These are phyloP conservation scores for Melanaphis sacchari DNA, from an alignment of 1,140 invertebrate species.

Conservation along the genomic window DNA sequence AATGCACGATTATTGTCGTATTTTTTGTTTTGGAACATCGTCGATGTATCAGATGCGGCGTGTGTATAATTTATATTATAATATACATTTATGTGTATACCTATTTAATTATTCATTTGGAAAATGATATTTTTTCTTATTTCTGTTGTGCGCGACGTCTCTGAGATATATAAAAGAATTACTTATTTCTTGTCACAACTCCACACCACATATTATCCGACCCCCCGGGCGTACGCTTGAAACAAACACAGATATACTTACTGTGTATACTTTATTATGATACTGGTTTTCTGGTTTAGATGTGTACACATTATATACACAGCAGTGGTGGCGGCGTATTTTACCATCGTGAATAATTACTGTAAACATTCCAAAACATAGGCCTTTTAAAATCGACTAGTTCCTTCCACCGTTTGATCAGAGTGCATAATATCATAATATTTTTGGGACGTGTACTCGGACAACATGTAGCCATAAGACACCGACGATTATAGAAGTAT, in stretches of 20 bases:
- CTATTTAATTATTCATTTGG: background rate
- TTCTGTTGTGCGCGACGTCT: background rate
- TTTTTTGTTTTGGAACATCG: background rate
- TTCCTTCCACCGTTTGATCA: background rate
- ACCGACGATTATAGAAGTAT: background rate
- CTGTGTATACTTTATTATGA: background rate
- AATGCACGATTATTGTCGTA: background rate
- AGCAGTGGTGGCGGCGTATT: background rate
- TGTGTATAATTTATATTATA: background rate
- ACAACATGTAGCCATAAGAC: background rate
- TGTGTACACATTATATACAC: background rate
- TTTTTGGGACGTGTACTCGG: background rate
- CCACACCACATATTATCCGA: background rate
- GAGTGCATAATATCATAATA: background rate
- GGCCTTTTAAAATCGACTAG: background rate
- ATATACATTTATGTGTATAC: background rate
- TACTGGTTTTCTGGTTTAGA: constrained; percentile 17
- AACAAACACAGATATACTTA: background rate
- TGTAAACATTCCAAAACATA: background rate
- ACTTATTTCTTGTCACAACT: background rate
- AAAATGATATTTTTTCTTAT: background rate
- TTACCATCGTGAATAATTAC: background rate
- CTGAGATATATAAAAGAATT: background rate
- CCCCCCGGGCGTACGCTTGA: background rate
- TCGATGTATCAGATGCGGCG: background rate